A percentile compares a stretch with the other conserved stretches of the same genome.
These are phyloP conservation scores for Phrynosoma blainvillii DNA, from an alignment of 2,113 vertebrate species.

Conservation along the genomic window DNA sequence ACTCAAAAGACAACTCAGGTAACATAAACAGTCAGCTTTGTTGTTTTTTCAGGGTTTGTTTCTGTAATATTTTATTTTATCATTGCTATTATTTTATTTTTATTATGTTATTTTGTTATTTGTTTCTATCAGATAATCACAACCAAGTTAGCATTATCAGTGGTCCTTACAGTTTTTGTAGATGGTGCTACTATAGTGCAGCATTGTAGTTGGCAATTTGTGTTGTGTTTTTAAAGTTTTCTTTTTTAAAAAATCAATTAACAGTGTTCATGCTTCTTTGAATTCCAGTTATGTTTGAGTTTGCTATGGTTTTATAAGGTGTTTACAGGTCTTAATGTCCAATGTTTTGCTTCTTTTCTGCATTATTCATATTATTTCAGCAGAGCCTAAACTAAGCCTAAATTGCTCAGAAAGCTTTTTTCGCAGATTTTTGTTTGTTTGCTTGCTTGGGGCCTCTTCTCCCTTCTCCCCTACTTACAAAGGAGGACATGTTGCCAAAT, in stretches of 20 bases:
- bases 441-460: background rate
- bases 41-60: background rate
- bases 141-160: background rate
- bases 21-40: slow-evolving; percentile 60
- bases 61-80: too few relatives aligned
- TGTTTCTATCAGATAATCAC: background rate
- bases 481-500: background rate
- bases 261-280: background rate
- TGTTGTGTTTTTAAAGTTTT: background rate
- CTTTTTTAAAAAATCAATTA: background rate
- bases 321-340: slow-evolving; percentile 26
- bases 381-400: background rate
- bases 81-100: too few relatives aligned
- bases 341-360: slow-evolving; percentile 21
- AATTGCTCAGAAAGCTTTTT: background rate
- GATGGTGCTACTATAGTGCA: background rate
- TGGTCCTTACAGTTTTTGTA: slow-evolving; percentile 19
- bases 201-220: background rate
- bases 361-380: slow-evolving; percentile 18
- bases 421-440: background rate
- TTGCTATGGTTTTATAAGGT: slow-evolving; percentile 7
- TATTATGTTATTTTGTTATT: too few relatives aligned
- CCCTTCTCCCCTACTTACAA: background rate
- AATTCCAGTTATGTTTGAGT: slow-evolving; percentile 15
- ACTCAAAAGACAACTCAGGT: slow-evolving; percentile 99